A percentile compares a stretch with the other conserved stretches of the same genome.
phyloP scores from a whole-genome alignment of 2,888 invertebrate genomes.

The Tholera decimalis region DNA sequence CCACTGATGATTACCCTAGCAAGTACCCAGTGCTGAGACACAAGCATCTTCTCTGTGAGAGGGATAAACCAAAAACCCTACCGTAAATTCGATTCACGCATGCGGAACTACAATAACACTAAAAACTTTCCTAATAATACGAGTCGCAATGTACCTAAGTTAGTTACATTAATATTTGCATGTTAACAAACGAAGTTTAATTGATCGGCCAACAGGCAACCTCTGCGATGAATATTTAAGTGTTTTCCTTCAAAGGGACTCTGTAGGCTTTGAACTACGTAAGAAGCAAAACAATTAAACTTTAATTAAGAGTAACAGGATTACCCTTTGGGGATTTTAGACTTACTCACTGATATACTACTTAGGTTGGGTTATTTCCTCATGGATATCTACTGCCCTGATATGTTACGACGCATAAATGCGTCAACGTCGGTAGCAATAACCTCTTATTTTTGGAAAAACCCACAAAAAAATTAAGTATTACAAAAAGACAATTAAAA shows the following conservation, averaged over 20 bases:
- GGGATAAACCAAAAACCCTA: no score
- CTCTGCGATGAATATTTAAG: slow-evolving; percentile 37
- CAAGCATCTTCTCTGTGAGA: no score
- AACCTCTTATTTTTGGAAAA: slow-evolving; percentile 19
- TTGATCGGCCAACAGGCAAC: slow-evolving; percentile 8
- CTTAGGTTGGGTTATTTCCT: not conserved
- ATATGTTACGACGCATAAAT: no score
- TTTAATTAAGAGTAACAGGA: slow-evolving; percentile 27
- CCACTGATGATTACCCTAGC: no score
- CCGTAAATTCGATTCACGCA: no score
- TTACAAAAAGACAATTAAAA: slow-evolving; percentile 4
- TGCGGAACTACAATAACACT: not conserved
- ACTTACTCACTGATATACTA: not conserved
- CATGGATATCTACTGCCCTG: no score
- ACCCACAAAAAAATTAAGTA: slow-evolving; percentile 2
- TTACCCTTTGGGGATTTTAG: slow-evolving; percentile 4
- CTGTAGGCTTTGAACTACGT: slow-evolving; percentile 21
- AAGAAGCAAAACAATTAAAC: slow-evolving; percentile 29
- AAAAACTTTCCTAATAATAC: not conserved
- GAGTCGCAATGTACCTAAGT: not conserved
- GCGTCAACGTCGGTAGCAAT: not conserved
- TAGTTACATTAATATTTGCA: slow-evolving; percentile 21
- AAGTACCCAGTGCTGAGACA: no score
- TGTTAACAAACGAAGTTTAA: slow-evolving; percentile 22
- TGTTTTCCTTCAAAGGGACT: slow-evolving; percentile 20